Base-by-base conservation (phyloP, 2,797 vertebrate species). In the Prionace glauca region DNA sequence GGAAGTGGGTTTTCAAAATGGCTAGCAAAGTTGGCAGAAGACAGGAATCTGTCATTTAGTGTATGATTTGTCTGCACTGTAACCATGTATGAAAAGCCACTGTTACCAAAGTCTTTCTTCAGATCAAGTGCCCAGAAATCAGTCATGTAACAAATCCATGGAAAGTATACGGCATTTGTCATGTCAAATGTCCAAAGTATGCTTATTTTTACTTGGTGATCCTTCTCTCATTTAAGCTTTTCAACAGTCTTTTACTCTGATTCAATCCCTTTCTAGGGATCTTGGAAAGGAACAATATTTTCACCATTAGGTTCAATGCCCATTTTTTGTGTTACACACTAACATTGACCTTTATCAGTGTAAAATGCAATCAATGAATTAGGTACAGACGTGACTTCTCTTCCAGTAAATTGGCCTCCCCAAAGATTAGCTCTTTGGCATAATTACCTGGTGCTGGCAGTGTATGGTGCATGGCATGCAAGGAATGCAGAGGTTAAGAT, bases 101-200 rank as follows among this genome's bases (percentile, higher is more conserved):
- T 81, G 1, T 5, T 90, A 24, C 10, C 18, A 20, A 91, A 18
- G 60, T 65, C 62, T 84, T 84, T 41, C 41, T 45, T 91, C 29
- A 62, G 60, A 91, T 62, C 56, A 91, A 91, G 60, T 62, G 88
- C 56, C 88, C 60, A n/a, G 88, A 91, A 91, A n/a, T 91, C 88
- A 65, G 60, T 91, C 56, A 32, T 56, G 87, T 91, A 65, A 62
- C 29, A 91, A 65, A n/a, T 32, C n/a, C 65, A 24, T 60, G 56
- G 29, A 14, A 84, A 84, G 36, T 45, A 22, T 18, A 10, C 1
- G 62, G 16, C 16, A 65, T 65, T 91, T 16, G 65, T 62, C 14
- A 62, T n/a, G 45, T 29, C 45, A 56, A 87, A 50, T 62, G 90
- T 92, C 5, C 32, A 92, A 36, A 69, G 62, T 45, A 45, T 45